Conservation (phyloP, 2,797 vertebrate genomes). For the Decapterus maruadsi region DNA sequence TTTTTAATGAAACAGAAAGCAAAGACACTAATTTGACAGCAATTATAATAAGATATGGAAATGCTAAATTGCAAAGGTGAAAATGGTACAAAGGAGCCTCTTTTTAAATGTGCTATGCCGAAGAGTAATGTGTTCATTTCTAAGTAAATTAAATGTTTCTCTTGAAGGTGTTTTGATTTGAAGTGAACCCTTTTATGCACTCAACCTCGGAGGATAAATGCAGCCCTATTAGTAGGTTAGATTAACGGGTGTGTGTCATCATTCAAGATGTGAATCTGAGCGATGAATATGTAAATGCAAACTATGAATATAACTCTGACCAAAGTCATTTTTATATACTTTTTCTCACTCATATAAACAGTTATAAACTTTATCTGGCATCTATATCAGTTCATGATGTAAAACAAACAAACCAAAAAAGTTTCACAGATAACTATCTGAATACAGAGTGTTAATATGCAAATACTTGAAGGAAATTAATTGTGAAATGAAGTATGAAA, state of each 20-base stretch:
- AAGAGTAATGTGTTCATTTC: not conserved
- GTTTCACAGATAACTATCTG: conserved; percentile 11
- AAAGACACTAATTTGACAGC: not conserved
- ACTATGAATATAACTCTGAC: conserved; percentile 13
- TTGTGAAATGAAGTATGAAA: conserved; percentile 20
- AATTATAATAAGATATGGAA: conserved; percentile 1
- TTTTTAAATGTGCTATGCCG: not conserved
- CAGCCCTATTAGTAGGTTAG: not conserved
- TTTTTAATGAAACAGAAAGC: conserved; percentile 32
- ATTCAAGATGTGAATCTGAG: conserved; percentile 3
- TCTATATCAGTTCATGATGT: conserved; percentile 4
- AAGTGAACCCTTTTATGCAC: conserved; percentile 2
- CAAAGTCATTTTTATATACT: not conserved
- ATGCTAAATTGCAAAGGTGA: conserved; percentile 6
- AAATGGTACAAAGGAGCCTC: not conserved
- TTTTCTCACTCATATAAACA: not conserved
- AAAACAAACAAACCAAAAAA: conserved; percentile 8
- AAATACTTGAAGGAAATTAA: conserved; percentile 19
- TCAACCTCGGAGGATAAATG: not conserved
- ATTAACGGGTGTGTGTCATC: conserved; percentile 3
- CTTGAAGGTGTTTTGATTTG: conserved; percentile 10
- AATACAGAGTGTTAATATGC: not conserved
- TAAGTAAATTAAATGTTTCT: conserved; percentile 7
- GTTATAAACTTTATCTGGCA: not conserved
- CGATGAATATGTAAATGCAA: conserved; percentile 35